phyloP scores from a whole-genome alignment of 1,140 invertebrate genomes.

The Frieseomelitta varia region DNA sequence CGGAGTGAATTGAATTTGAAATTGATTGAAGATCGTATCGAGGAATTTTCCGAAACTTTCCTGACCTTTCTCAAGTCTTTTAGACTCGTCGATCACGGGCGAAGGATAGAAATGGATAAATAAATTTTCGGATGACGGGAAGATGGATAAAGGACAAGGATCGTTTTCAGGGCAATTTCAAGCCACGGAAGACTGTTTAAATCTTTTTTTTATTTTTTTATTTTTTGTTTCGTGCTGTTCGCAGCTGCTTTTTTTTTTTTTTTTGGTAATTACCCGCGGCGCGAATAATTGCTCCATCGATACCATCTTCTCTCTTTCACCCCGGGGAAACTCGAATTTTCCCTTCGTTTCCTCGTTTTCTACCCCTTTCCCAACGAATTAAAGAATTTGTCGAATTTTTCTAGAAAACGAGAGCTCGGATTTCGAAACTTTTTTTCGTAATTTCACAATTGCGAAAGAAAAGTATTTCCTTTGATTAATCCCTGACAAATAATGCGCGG shows the following conservation, averaged over 20 bases:
- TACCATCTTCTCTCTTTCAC: conserved; percentile 18
- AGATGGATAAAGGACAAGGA: conserved; percentile 60
- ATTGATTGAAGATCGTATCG: too few relatives aligned
- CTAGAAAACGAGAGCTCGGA: background rate
- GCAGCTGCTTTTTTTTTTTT: too few relatives aligned
- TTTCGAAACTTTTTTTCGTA: too few relatives aligned
- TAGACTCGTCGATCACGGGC: too few relatives aligned
- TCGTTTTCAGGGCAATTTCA: conserved; percentile 38
- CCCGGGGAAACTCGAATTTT: background rate
- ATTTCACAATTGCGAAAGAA: too few relatives aligned
- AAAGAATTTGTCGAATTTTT: background rate
- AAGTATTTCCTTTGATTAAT: too few relatives aligned
- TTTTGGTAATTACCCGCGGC: too few relatives aligned
- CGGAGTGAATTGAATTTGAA: too few relatives aligned
- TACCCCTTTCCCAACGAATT: background rate
- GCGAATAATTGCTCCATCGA: conserved; percentile 27
- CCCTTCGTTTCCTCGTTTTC: background rate
- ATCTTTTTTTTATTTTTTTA: too few relatives aligned
- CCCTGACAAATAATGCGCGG: background rate
- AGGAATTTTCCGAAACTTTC: too few relatives aligned
- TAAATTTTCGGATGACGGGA: conserved; percentile 66
- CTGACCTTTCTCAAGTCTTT: too few relatives aligned
- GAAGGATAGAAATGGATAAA: background rate
- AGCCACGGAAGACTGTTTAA: conserved; percentile 57
- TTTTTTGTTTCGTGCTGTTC: too few relatives aligned